These are phyloP conservation scores for Shinisaurus crocodilurus DNA, from an alignment of 2,113 vertebrate species.

Conservation along the genomic window DNA sequence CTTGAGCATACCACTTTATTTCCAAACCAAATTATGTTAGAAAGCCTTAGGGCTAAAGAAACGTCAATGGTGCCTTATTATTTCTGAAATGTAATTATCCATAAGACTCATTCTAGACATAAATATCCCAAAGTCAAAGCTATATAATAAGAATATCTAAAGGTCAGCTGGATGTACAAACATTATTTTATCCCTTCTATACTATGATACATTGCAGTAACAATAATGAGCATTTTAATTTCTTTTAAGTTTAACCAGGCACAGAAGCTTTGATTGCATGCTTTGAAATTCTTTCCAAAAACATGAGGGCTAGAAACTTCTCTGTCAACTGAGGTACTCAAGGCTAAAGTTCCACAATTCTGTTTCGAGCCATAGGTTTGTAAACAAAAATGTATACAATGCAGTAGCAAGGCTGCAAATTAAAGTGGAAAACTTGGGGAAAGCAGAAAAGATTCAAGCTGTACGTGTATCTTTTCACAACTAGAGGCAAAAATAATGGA, in stretches of 20 bases:
- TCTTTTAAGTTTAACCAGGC: not conserved
- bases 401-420: not conserved
- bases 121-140: conserved; percentile 4
- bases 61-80: not conserved
- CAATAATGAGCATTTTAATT: not conserved
- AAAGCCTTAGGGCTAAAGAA: conserved; percentile 17
- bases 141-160: not conserved
- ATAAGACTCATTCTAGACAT: not conserved
- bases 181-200: not conserved
- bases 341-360: not conserved
- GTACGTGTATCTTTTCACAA: not conserved
- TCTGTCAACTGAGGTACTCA: not conserved
- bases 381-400: not conserved
- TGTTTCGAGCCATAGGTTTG: not conserved
- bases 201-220: not conserved
- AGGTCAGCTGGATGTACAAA: not conserved
- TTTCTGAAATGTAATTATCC: conserved; percentile 19
- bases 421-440: not conserved
- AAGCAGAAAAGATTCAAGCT: not conserved
- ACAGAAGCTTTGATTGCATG: not conserved
- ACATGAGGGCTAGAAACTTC: not conserved
- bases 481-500: not conserved
- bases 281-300: conserved; percentile 4
- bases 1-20: not conserved
- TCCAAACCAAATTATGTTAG: conserved; percentile 5